phyloP scores from a whole-genome alignment of 2,888 invertebrate genomes.

The Pandemis corylana region DNA sequence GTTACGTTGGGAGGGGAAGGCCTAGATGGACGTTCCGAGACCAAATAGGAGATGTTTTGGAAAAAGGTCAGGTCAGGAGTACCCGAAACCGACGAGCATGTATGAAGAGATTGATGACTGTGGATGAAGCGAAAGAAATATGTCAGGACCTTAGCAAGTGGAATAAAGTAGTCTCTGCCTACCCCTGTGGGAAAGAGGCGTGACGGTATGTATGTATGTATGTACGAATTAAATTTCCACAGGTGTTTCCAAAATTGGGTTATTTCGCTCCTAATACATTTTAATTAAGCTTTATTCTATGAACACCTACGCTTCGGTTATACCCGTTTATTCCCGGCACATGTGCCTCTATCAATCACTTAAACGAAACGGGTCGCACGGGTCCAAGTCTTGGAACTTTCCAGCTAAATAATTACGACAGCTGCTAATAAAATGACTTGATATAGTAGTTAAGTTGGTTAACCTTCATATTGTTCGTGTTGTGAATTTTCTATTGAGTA shows the following conservation, averaged over 20 bases:
- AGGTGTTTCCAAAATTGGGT: neutral
- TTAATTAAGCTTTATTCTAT: neutral
- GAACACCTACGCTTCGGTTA: neutral
- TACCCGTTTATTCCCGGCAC: neutral
- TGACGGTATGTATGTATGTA: too few species aligned
- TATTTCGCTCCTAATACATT: neutral
- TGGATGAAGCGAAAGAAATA: too few species aligned
- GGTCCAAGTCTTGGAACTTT: slow-evolving; percentile 8
- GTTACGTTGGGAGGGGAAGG: too few species aligned
- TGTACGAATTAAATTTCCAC: neutral
- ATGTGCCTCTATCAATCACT: slow-evolving; percentile 15
- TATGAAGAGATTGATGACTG: too few species aligned
- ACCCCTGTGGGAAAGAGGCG: too few species aligned
- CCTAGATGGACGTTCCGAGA: too few species aligned
- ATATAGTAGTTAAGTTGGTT: neutral
- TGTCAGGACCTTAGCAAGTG: too few species aligned
- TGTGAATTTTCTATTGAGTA: neutral
- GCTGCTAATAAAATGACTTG: slow-evolving; percentile 15
- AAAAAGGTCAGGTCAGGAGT: too few species aligned
- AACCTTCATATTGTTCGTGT: neutral
- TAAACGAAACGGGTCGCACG: neutral
- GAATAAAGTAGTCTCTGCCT: too few species aligned
- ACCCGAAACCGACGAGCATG: too few species aligned
- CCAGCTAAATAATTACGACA: slow-evolving; percentile 3
- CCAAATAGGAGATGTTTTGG: too few species aligned